Conservation (phyloP, 2,888 invertebrate species). For the Pocota personata region DNA sequence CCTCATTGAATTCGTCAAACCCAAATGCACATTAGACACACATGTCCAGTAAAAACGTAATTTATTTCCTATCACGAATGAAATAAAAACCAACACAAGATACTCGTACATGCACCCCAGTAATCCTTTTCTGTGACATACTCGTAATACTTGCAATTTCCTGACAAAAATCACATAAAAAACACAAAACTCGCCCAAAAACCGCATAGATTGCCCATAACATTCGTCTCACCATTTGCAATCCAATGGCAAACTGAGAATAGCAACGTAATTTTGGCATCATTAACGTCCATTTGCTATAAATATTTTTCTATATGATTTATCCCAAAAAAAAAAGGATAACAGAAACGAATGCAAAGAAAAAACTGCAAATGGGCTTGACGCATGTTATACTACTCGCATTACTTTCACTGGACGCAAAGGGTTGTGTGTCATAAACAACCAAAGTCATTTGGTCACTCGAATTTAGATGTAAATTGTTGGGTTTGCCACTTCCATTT, state of each 20-base stretch:
- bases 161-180: slow-evolving; percentile 66
- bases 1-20: slow-evolving; percentile 65
- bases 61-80: slow-evolving; percentile 40
- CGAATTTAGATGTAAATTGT: slow-evolving; percentile 73
- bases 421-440: slow-evolving; percentile 66
- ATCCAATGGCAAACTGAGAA: slow-evolving; percentile 4
- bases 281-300: slow-evolving; percentile 72
- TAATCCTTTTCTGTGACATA: slow-evolving; percentile 59
- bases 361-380: slow-evolving; percentile 57
- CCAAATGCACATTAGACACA: slow-evolving; percentile 64
- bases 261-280: slow-evolving; percentile 61
- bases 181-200: slow-evolving; percentile 38
- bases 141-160: slow-evolving; percentile 61
- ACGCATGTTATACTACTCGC: slow-evolving; percentile 56
- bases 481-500: slow-evolving; percentile 72
- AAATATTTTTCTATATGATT: slow-evolving; percentile 62
- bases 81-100: slow-evolving; percentile 19
- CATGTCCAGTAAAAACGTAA: slow-evolving; percentile 59
- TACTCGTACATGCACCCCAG: slow-evolving; percentile 54
- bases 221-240: slow-evolving; percentile 56
- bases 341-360: not conserved
- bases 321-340: slow-evolving; percentile 40
- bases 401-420: slow-evolving; percentile 38
- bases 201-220: slow-evolving; percentile 64
- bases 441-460: slow-evolving; percentile 70